These are phyloP conservation scores for Orthosia incerta DNA, from an alignment of 2,888 invertebrate species.

Conservation along the genomic window DNA sequence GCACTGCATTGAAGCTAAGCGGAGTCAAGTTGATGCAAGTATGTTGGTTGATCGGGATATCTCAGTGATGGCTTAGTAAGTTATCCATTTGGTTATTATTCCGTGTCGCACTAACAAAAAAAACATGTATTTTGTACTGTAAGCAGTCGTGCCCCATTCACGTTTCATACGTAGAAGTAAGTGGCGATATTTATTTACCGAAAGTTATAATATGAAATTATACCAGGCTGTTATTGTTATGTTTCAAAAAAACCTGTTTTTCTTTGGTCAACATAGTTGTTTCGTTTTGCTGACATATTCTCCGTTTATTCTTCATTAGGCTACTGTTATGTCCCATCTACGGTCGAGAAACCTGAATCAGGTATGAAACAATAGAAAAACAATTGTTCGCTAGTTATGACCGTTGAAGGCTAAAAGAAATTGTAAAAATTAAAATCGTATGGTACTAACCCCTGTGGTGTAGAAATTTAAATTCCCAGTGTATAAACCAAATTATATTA, in stretches of 20 bases:
- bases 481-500: conserved; percentile 41
- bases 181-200: conserved; percentile 26
- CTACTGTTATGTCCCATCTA: background rate
- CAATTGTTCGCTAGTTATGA: no score
- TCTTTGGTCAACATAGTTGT: background rate
- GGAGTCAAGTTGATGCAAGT: background rate
- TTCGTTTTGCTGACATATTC: conserved; percentile 27
- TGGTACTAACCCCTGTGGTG: conserved; percentile 57
- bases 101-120: conserved; percentile 50
- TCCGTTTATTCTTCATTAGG: conserved; percentile 2
- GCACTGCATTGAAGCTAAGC: background rate
- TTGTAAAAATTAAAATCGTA: conserved; percentile 42
- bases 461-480: conserved; percentile 47
- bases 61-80: background rate
- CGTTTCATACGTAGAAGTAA: conserved; percentile 35
- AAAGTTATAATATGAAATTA: conserved; percentile 3
- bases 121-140: conserved; percentile 54
- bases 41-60: background rate
- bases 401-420: conserved; percentile 6
- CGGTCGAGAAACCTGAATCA: no score
- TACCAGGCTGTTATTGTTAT: background rate
- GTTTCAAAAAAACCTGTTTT: background rate
- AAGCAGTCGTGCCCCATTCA: conserved; percentile 69
- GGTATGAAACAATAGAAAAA: no score
- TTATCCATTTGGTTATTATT: conserved; percentile 33